Base-by-base conservation (phyloP, 2,888 invertebrate species). In the Rhogogaster chlorosoma region DNA sequence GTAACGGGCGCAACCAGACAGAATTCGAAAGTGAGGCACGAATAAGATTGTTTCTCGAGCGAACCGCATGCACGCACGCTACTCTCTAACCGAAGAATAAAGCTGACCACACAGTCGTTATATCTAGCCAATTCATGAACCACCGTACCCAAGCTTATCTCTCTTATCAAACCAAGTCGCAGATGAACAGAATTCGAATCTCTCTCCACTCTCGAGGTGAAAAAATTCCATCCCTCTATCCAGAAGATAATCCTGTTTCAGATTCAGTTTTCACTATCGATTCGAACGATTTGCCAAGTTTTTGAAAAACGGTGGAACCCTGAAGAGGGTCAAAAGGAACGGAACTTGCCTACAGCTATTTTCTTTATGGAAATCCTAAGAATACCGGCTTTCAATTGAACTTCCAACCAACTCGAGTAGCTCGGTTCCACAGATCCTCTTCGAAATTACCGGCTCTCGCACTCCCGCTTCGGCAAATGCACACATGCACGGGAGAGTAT, bases 21-120 rank as follows among this genome's bases (percentile, higher is more conserved):
- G 53, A 77, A 77, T 77, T 77, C 77, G 77, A 77, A 77, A 77
- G 77, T 77, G 77, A 77, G 77, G 77, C 53, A 49, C 49, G 49
- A 53, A 77, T 67, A 7, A 77, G 49, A 77, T 77, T 77, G 77
- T 77, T 77, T 49, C 73, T 38, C 71, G n/a, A 22, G 42, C 18
- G 49, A 32, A 12, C 18, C 38, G 38, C 71, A 38, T 9, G 71
- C 77, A 77, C 77, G 77, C 49, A 77, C 53, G 45, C 49, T 77
- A 77, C 53, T 49, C 77, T 53, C 77, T 77, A 77, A 49, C 29
- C 77, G 22, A 53, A 29, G 77, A 77, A 49, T 77, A 12, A 42
- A 73, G 71, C 42, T 73, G 12, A 42, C 71, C 67, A 42, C 22
- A 42, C n/a, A 73, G 38, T 73, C 42, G 71, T 73, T 73, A 73